Base-by-base conservation (phyloP, 2,113 vertebrate genomes). In the Condylura cristata region DNA sequence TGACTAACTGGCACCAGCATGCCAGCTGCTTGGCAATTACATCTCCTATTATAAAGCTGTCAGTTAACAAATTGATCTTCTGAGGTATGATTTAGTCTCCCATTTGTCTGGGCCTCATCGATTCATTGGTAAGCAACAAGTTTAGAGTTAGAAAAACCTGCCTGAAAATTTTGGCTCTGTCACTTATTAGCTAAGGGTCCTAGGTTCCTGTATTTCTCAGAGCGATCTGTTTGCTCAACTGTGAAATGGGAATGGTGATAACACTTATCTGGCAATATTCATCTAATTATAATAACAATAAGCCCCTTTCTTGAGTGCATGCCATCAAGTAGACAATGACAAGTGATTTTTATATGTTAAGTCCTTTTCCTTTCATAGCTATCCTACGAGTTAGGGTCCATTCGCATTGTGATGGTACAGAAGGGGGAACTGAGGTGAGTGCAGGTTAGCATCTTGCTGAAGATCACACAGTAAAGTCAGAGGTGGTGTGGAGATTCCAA, bases 21-120 rank as follows among this genome's bases (percentile, higher is more conserved):
- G 0, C 70, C 24, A 13, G 65, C 34, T 39, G 75, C 74, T 41
- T 32, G 61, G 75, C 86, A 95, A 93, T 96, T 78, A 89, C 86
- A 72, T 89, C 75, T 76, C 89, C 86, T 94, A 91, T 97, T 95
- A 96, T 89, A 91, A 95, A 94, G 80, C 83, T 84, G 84, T 94
- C 97, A 97, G 94, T 93, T 95, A 96, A 95, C 95, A 96, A 94
- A 96, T 60, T 93, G 95, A 95, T 94, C 95, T 92, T 89, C 81
- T 2, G 41, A 37, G 53, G 34, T 89, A 68, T 96, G 95, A 97
- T 89, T 93, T 93, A 94, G 86, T 79, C 63, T 80, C 71, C 37
- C 60, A 74, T 72, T 83, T 86, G 53, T 83, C 70, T 26, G 28
- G 70, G n/a, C 28, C 75, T 88, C 56, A 95, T 95, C 60, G 24